Evolutionary conservation across 1,140 invertebrate genomes (phyloP).

Genomic region (Galleria mellonella): DNA sequence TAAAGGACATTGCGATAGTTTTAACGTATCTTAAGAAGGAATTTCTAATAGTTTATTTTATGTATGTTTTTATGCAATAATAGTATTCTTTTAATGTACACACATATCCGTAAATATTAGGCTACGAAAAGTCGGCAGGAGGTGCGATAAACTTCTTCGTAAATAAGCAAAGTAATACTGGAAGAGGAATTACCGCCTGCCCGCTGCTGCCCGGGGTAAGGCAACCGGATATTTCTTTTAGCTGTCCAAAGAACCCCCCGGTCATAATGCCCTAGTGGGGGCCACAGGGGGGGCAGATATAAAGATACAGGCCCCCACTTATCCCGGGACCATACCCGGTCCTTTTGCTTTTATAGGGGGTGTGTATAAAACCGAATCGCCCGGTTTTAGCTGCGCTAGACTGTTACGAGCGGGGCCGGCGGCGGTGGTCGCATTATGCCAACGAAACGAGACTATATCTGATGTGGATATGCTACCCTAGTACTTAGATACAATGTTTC

Average conservation of each 20-base stretch:
- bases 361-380: constrained; percentile 72
- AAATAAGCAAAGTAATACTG: constrained; percentile 64
- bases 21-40: too few relatives aligned
- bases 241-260: constrained; percentile 68
- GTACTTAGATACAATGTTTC: constrained; percentile 58
- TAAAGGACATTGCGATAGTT: too few relatives aligned
- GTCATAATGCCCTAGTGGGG: constrained; percentile 63
- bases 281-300: constrained; percentile 54
- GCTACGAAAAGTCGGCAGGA: constrained; percentile 26
- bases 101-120: constrained; percentile 22
- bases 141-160: constrained; percentile 48
- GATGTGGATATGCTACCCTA: constrained; percentile 53
- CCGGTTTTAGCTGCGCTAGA: constrained; percentile 42
- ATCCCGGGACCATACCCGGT: constrained; percentile 69
- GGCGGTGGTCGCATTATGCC: constrained; percentile 64
- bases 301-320: constrained; percentile 73
- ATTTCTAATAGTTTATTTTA: too few relatives aligned
- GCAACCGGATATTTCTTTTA: constrained; percentile 72
- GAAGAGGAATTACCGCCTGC: constrained; percentile 59
- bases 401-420: constrained; percentile 62
- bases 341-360: constrained; percentile 75
- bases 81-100: too few relatives aligned
- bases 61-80: too few relatives aligned
- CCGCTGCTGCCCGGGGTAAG: constrained; percentile 44
- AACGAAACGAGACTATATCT: constrained; percentile 53